Conservation (phyloP, 2,888 invertebrate species). For the Acanthosepion pharaonis region DNA sequence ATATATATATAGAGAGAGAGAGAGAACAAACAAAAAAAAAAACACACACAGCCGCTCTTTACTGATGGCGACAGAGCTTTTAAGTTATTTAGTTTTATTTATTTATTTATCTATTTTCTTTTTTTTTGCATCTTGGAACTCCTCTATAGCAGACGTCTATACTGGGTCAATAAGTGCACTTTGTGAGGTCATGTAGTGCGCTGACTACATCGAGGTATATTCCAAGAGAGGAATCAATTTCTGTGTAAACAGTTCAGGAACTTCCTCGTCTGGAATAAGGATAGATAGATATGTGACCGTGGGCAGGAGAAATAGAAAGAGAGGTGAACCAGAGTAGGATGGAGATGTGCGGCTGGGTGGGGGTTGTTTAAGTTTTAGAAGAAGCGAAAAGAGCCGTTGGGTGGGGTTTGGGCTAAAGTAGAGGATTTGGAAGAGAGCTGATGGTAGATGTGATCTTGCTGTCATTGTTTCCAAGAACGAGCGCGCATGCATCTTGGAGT, state of each 20-base stretch:
- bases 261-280: background rate
- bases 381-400: too few species aligned
- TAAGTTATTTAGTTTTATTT: background rate
- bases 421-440: background rate
- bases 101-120: background rate
- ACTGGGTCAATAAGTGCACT: constrained; percentile 10
- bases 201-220: background rate
- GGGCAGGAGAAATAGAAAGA: background rate
- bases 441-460: background rate
- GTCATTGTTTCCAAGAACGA: background rate
- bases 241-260: background rate
- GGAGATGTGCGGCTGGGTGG: background rate
- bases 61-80: background rate
- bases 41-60: background rate
- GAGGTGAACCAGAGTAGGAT: background rate
- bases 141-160: background rate
- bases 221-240: constrained; percentile 10
- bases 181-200: background rate
- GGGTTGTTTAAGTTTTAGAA: too few species aligned
- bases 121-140: background rate
- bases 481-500: background rate
- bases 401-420: background rate
- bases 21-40: too few species aligned
- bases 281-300: background rate
- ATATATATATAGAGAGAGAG: too few species aligned